Conservation (phyloP, 1,140 invertebrate genomes). For the Lepidostoma basale region DNA sequence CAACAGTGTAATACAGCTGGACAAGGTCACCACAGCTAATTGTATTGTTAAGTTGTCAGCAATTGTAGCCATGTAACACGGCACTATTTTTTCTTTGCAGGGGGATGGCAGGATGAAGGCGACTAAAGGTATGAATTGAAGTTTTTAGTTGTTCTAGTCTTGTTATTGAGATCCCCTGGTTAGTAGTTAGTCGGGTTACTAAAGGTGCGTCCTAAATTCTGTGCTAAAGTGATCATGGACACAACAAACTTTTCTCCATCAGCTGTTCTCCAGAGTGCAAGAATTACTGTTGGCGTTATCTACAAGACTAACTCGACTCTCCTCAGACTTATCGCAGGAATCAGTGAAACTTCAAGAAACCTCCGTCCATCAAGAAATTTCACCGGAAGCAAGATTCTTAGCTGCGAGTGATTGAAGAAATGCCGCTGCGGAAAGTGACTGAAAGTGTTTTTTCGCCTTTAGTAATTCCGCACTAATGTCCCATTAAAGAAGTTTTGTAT, state of each 20-base stretch:
- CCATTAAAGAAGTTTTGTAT: constrained; percentile 9
- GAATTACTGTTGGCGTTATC: too few species aligned
- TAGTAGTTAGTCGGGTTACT: constrained; percentile 19
- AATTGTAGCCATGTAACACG: neutral
- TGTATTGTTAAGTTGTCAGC: neutral
- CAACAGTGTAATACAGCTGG: too few species aligned
- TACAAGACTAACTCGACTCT: too few species aligned
- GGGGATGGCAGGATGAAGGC: constrained; percentile 29
- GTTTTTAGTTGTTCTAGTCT: neutral
- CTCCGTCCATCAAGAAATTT: too few species aligned
- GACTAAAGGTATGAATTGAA: constrained; percentile 38
- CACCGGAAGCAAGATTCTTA: too few species aligned
- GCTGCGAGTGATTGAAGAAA: too few species aligned
- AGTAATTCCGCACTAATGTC: neutral
- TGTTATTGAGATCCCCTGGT: constrained; percentile 9
- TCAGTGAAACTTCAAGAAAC: too few species aligned
- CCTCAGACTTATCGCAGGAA: too few species aligned
- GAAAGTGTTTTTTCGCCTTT: constrained; percentile 16
- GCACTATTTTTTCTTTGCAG: constrained; percentile 29
- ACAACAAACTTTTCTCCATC: too few species aligned
- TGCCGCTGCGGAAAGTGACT: constrained; percentile 8
- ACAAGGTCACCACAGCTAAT: too few species aligned
- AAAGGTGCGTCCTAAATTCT: constrained; percentile 28
- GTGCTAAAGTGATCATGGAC: too few species aligned
- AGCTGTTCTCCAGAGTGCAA: too few species aligned